Conservation (phyloP, 2,888 invertebrate genomes). For the Tipula vernalis region DNA sequence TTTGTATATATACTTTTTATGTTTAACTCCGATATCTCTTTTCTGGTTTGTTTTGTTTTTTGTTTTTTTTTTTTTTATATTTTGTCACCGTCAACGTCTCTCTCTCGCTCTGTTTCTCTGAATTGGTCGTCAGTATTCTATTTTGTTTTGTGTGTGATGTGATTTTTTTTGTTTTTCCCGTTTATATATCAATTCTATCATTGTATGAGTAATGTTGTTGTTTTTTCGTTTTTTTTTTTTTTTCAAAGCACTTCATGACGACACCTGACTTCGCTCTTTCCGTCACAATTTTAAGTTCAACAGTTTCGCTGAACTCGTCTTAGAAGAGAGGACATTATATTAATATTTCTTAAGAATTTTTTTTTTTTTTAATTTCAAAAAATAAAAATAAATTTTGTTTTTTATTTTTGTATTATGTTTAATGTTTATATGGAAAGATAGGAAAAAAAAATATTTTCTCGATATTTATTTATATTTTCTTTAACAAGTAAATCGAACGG, state of each 20-base stretch:
- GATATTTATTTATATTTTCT: background rate
- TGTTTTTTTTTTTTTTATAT: background rate
- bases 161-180: background rate
- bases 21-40: background rate
- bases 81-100: background rate
- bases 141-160: background rate
- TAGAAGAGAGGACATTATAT: conserved; percentile 10
- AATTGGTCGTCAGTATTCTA: background rate
- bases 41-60: background rate
- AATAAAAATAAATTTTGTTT: background rate
- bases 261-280: conserved; percentile 12
- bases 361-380: background rate
- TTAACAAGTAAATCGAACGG: background rate
- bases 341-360: conserved; percentile 5
- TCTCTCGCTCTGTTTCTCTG: background rate
- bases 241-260: conserved; percentile 10
- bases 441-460: background rate
- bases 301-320: conserved; percentile 11
- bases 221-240: background rate
- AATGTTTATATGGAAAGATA: background rate
- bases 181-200: background rate
- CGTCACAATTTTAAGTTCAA: conserved; percentile 10
- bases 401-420: background rate
- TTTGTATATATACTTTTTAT: background rate
- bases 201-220: background rate